Percentiles rank a stretch among this genome's conserved stretches.
phyloP scores from a whole-genome alignment of 2,797 vertebrate genomes.

The Malurus splendens region DNA sequence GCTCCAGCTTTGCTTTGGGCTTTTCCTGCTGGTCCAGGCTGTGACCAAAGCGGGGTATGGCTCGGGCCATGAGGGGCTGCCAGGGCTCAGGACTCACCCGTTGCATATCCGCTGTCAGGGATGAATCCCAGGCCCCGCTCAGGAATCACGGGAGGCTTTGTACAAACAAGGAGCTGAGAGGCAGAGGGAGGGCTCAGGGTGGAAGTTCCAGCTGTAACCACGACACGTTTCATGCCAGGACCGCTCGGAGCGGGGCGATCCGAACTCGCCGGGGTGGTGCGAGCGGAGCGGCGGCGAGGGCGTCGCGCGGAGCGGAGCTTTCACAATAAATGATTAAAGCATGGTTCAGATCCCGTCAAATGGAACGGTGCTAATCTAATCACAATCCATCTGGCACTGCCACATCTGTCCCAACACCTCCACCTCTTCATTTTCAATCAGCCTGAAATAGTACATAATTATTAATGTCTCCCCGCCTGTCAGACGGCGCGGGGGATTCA shows the following conservation, averaged over 20 bases:
- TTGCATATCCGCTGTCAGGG: not conserved
- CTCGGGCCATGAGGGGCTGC: not conserved
- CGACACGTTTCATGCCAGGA: not conserved
- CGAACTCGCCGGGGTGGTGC: not conserved
- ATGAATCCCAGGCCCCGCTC: not conserved
- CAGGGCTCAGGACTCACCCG: not conserved
- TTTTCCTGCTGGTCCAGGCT: not conserved
- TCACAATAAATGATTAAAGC: conserved; percentile 67
- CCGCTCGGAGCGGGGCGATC: not conserved
- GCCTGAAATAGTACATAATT: conserved; percentile 69
- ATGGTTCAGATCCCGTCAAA: conserved; percentile 65
- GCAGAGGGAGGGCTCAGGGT: conserved; percentile 13
- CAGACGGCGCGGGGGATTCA: conserved; percentile 49
- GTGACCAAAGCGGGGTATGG: not conserved
- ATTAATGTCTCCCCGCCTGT: conserved; percentile 67
- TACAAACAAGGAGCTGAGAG: conserved; percentile 49
- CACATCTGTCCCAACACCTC: conserved; percentile 71
- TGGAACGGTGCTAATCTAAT: conserved; percentile 70
- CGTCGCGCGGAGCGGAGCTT: conserved; percentile 23
- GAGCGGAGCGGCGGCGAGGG: conserved; percentile 15
- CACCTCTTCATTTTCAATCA: conserved; percentile 71
- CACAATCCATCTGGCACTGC: conserved; percentile 70
- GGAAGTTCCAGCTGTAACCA: not conserved
- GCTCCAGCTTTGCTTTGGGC: not conserved
- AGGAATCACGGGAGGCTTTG: not conserved